Percentiles rank a stretch among this genome's conserved stretches.
These are phyloP conservation scores for Xestia sexstrigata DNA, from an alignment of 2,888 invertebrate genomes.

Conservation along the genomic window DNA sequence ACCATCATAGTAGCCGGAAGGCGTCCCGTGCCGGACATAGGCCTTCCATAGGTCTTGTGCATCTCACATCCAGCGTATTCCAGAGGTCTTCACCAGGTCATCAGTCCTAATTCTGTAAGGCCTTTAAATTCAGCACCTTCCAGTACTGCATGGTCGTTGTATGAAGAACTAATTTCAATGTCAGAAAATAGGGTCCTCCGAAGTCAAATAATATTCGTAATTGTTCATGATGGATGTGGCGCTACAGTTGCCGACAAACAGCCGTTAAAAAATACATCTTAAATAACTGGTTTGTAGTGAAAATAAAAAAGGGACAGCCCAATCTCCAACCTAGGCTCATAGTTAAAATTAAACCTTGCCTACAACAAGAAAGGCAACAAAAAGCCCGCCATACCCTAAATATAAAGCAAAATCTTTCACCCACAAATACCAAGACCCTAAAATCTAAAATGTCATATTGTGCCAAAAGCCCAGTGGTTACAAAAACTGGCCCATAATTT, in stretches of 20 bases:
- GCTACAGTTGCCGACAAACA: no score
- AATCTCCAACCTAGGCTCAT: no score
- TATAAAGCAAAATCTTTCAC: slow-evolving; percentile 3
- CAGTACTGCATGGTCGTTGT: no score
- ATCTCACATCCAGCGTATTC: neutral
- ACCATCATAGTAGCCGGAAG: neutral
- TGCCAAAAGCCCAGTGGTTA: slow-evolving; percentile 19
- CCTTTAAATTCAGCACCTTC: no score
- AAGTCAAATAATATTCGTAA: no score
- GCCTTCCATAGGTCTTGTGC: neutral
- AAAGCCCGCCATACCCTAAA: neutral
- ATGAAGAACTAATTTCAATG: no score
- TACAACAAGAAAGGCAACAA: neutral
- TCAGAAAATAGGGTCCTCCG: no score
- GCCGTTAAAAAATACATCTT: no score
- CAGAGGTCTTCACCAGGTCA: neutral
- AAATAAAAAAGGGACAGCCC: neutral
- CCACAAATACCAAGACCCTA: neutral
- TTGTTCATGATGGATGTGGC: no score
- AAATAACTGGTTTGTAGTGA: no score
- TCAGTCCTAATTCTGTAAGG: no score
- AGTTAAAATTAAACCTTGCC: neutral
- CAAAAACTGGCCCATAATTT: slow-evolving; percentile 62
- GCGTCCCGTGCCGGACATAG: neutral
- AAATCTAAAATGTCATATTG: slow-evolving; percentile 23